Percentiles rank a stretch among this genome's conserved stretches.
These are phyloP conservation scores for Meriones psammophilus DNA, from an alignment of 2,797 vertebrate genomes.

Conservation along the genomic window DNA sequence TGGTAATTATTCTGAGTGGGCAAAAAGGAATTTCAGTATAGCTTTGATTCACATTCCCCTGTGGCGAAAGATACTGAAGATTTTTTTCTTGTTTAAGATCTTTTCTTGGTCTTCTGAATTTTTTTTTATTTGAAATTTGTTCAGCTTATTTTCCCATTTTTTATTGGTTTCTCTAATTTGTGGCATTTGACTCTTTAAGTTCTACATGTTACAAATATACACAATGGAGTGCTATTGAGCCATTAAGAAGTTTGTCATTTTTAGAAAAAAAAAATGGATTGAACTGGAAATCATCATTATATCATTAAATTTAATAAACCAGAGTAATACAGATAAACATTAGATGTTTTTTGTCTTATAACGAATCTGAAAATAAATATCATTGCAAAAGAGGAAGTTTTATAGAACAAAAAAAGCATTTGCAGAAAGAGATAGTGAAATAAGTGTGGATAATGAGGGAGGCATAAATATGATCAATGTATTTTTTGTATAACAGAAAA, in stretches of 20 bases:
- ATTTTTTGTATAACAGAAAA: neutral
- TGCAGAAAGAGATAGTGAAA: neutral
- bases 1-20: no score
- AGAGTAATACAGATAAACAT: no score
- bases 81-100: no score
- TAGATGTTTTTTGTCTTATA: no score
- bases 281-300: neutral
- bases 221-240: neutral
- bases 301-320: neutral
- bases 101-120: neutral
- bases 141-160: neutral
- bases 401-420: neutral
- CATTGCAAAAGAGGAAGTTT: neutral
- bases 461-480: no score
- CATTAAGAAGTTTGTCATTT: neutral
- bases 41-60: neutral
- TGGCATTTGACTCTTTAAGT: neutral
- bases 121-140: neutral
- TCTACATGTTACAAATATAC: neutral
- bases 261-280: neutral
- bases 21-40: neutral
- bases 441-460: neutral
- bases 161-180: neutral
- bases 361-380: neutral
- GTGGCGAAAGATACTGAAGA: neutral